phyloP scores from a whole-genome alignment of 2,888 invertebrate genomes.

The Drymonia ruficornis region DNA sequence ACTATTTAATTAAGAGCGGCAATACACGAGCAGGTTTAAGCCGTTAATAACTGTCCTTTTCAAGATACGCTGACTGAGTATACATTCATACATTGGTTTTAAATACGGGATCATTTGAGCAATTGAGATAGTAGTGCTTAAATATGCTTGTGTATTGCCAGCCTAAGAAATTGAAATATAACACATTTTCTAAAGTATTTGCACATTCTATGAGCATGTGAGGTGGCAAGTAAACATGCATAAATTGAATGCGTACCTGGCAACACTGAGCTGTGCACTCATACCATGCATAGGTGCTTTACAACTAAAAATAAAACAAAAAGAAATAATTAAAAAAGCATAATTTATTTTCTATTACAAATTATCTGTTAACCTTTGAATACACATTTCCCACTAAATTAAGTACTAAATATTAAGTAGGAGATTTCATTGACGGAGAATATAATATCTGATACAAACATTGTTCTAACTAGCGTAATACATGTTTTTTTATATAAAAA shows the following conservation, averaged over 20 bases:
- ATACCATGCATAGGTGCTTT: conserved; percentile 67
- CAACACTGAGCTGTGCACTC: conserved; percentile 52
- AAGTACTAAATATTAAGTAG: conserved; percentile 80
- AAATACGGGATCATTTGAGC: no score
- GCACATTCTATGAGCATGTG: neutral
- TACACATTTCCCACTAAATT: conserved; percentile 66
- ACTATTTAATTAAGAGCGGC: no score
- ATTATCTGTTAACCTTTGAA: conserved; percentile 66
- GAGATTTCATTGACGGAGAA: conserved; percentile 66
- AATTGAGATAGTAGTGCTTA: no score
- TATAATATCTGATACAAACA: conserved; percentile 37
- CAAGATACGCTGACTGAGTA: no score
- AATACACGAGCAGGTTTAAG: no score
- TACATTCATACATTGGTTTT: no score
- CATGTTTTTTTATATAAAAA: conserved; percentile 32
- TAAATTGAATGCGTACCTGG: conserved; percentile 45
- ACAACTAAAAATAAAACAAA: conserved; percentile 76
- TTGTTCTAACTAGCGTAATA: conserved; percentile 15
- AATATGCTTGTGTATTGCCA: neutral
- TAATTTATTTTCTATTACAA: conserved; percentile 76
- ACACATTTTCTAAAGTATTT: neutral
- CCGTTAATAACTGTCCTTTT: no score
- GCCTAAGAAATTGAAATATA: neutral
- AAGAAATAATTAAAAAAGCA: conserved; percentile 67
- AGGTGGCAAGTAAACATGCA: conserved; percentile 30